Evolutionary conservation across 1,140 invertebrate genomes (phyloP).

Genomic region (Hylyphantes graminicola): DNA sequence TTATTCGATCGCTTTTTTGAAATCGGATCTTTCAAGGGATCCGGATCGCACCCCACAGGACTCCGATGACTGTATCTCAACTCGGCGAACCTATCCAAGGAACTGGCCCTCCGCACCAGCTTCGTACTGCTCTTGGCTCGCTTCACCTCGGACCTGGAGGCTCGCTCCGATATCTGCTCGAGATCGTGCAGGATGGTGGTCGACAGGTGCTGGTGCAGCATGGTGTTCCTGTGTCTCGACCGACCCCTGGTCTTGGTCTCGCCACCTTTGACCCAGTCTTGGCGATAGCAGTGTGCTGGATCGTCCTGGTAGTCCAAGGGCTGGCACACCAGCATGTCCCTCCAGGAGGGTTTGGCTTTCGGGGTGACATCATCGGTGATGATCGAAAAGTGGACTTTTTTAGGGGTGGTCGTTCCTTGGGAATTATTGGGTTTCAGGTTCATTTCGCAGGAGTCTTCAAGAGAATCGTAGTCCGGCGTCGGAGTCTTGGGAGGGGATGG

Average conservation of each 20-base stretch:
- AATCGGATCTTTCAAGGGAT: conserved; percentile 37
- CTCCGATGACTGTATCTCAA: conserved; percentile 15
- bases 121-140: conserved; percentile 11
- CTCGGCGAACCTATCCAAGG: conserved; percentile 38
- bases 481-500: conserved; percentile 56
- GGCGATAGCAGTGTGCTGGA: conserved; percentile 38
- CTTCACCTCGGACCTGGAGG: conserved; percentile 23
- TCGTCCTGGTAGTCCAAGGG: not conserved
- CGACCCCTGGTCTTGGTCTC: not conserved
- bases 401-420: not conserved
- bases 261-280: conserved; percentile 43
- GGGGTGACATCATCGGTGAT: not conserved
- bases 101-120: conserved; percentile 33
- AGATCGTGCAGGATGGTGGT: conserved; percentile 28
- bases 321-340: conserved; percentile 33
- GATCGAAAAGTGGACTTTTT: conserved; percentile 45
- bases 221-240: not conserved
- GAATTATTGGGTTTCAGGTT: not conserved
- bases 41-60: conserved; percentile 53
- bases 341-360: conserved; percentile 34
- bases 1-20: not conserved
- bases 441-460: conserved; percentile 34
- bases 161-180: not conserved
- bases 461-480: conserved; percentile 46
- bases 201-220: conserved; percentile 21